Evolutionary conservation across 2,113 vertebrate species (phyloP), one percentile per base, ranked within the genome.

Genomic region (Conger conger): DNA sequence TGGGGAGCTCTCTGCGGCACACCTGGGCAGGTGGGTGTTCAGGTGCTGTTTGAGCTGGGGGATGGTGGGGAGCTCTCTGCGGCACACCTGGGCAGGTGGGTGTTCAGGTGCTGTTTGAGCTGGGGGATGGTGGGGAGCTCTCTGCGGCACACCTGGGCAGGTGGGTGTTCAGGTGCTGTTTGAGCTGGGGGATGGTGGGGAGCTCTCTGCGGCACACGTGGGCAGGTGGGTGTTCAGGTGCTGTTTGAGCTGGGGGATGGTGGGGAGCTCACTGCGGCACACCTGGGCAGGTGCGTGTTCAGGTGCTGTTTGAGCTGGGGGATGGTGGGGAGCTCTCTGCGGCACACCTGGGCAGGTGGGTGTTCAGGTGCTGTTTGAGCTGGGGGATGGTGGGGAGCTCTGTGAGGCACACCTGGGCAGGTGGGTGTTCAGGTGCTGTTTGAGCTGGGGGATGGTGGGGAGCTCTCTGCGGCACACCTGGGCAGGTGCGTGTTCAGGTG

Each of bases 11-110:
- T 81, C 94, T 92, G 83, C 81, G 93, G 91, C 98, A 99, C 45
- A 93, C 3, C 5, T 99, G 97, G 90, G n/a, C n/a, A 93, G 93
- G 1, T 99, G 98, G 83, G 93, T 93, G 86, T 86, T 94, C 27
- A 99, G 94, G 80, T 99, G 98, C 18, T 96, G 96, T 86, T 99
- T 99, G 85, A 99, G 92, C 86, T 98, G 94, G 0, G 98, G 98
- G 27, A 99, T 96, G 15, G 97, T 98, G 27, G 94, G 79, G 54
- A 96, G 90, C 87, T 95, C 93, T 81, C 94, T 92, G 83, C 81
- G 93, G 91, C 98, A 99, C 45, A 93, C 3, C 5, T 99, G 97
- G 90, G n/a, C n/a, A 93, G 93, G 1, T 99, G 98, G 83, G 93
- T 93, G 86, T 86, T 94, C 27, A 99, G 94, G 80, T 99, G 98